phyloP scores from a whole-genome alignment of 2,113 vertebrate genomes.

The Datnioides undecimradiatus region DNA sequence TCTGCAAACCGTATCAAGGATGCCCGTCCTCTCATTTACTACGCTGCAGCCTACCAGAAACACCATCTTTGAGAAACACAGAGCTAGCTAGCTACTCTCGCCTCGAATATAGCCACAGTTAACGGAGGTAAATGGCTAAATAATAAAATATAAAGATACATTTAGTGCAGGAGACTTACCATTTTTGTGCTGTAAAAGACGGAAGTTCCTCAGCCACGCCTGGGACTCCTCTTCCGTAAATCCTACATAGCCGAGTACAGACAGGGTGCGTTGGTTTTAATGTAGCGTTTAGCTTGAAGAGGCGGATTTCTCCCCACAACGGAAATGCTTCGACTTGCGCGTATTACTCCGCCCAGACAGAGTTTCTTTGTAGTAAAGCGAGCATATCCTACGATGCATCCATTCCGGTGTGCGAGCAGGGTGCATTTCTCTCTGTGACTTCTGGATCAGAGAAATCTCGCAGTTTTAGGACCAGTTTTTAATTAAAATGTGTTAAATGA shows the following conservation, averaged over 20 bases:
- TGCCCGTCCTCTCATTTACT: constrained; percentile 52
- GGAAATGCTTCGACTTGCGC: accelerated
- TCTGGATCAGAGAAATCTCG: background rate
- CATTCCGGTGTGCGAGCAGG: constrained; percentile 9
- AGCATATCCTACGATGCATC: constrained; percentile 9
- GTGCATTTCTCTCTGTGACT: accelerated
- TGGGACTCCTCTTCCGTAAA: constrained; percentile 81
- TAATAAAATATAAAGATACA: constrained; percentile 1
- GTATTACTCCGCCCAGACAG: constrained; percentile 7
- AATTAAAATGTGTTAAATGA: background rate
- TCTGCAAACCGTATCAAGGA: constrained; percentile 53
- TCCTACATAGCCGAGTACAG: constrained; percentile 49
- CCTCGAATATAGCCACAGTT: background rate
- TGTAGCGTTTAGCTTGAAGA: accelerated
- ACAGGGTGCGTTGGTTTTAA: constrained; percentile 31
- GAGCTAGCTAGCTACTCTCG: background rate
- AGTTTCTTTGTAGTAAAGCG: accelerated
- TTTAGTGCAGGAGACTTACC: constrained; percentile 71
- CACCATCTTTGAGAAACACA: background rate
- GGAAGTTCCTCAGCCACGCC: constrained; percentile 86
- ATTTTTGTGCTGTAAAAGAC: constrained; percentile 82
- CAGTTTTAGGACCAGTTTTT: accelerated
- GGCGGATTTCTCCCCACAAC: background rate
- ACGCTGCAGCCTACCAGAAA: constrained; percentile 15
- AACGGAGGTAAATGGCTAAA: background rate